Conservation (phyloP, 1,140 invertebrate species). For the Pinna nobilis region DNA sequence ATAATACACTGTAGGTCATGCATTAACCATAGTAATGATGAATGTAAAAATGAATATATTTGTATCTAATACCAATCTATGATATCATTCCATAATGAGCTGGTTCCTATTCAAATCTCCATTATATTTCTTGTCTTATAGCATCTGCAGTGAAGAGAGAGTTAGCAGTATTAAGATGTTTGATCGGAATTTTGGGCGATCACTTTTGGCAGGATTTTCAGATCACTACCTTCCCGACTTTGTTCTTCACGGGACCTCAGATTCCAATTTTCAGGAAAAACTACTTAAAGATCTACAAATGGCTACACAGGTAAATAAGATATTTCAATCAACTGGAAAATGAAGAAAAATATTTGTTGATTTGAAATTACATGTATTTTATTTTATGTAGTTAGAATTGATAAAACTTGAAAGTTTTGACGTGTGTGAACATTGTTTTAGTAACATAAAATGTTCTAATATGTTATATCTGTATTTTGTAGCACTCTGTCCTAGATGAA, state of each 20-base stretch:
- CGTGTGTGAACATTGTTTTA: background rate
- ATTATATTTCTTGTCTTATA: constrained; percentile 2
- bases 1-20: constrained; percentile 86
- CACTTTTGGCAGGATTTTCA: constrained; percentile 80
- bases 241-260: constrained; percentile 80
- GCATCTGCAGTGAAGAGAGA: constrained; percentile 35
- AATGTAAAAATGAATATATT: background rate
- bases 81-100: background rate
- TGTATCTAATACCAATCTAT: background rate
- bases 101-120: background rate
- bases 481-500: constrained; percentile 79
- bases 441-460: background rate
- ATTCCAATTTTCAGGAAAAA: constrained; percentile 71
- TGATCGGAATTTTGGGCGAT: constrained; percentile 74
- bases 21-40: constrained; percentile 84
- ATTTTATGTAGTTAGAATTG: background rate
- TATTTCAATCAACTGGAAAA: no score
- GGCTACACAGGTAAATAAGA: constrained; percentile 75
- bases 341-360: no score
- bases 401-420: background rate
- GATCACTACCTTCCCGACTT: constrained; percentile 86
- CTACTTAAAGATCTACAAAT: constrained; percentile 75
- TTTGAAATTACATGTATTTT: background rate
- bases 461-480: constrained; percentile 42
- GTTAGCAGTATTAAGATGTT: constrained; percentile 57